Evolutionary conservation across 2,888 invertebrate species (phyloP).

Genomic region (Sinodicranocentrus sp.): DNA sequence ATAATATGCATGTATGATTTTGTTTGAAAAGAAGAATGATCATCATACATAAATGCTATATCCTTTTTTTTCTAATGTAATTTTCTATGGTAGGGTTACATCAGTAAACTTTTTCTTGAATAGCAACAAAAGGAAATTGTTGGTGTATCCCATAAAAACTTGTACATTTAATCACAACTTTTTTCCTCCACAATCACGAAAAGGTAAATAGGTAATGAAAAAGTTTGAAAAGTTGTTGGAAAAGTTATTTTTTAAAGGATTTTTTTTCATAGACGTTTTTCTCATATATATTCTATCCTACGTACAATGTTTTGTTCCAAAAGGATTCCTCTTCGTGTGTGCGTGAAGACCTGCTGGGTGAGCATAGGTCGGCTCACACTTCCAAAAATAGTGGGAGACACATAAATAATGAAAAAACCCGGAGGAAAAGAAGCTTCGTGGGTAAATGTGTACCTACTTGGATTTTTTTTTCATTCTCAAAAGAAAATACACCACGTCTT

Average conservation of each 20-base stretch:
- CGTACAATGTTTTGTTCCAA: too few relatives aligned
- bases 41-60: too few relatives aligned
- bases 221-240: constrained; percentile 52
- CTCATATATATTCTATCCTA: too few relatives aligned
- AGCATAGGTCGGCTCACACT: constrained; percentile 64
- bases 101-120: not conserved
- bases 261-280: constrained; percentile 4
- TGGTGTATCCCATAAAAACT: constrained; percentile 39
- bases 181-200: constrained; percentile 49
- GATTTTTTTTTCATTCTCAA: not conserved
- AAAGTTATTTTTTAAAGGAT: constrained; percentile 9
- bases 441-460: not conserved
- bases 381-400: constrained; percentile 67
- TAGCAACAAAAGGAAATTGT: constrained; percentile 20
- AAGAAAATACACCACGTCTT: not conserved
- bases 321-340: constrained; percentile 30
- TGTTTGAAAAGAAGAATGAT: too few relatives aligned
- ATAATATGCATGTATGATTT: too few relatives aligned
- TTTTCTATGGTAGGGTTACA: constrained; percentile 11
- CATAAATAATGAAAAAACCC: constrained; percentile 57
- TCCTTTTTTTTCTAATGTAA: not conserved
- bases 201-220: constrained; percentile 63
- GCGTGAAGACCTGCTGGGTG: constrained; percentile 62
- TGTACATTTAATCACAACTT: constrained; percentile 55
- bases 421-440: constrained; percentile 30